Conservation (phyloP, 2,113 vertebrate genomes). For the Callaeas wilsoni region DNA sequence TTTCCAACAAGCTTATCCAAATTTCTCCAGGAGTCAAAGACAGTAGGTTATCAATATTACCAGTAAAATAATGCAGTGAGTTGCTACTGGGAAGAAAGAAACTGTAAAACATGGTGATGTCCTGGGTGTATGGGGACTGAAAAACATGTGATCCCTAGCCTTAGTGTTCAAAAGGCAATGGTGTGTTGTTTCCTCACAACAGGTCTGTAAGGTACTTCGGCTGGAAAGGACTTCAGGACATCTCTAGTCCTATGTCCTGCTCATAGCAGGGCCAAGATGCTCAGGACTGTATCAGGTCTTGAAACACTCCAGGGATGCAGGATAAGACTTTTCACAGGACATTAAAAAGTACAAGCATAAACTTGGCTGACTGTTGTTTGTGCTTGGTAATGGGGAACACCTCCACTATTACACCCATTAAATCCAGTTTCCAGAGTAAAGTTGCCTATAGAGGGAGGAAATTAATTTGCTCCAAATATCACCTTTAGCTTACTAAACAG, state of each 20-base stretch:
- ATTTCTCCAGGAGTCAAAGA: neutral
- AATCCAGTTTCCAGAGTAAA: neutral
- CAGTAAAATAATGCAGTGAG: neutral
- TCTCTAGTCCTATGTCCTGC: neutral
- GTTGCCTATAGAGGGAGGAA: neutral
- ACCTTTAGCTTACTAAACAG: neutral
- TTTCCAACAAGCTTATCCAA: neutral
- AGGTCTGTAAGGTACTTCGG: neutral
- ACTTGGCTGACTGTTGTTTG: neutral
- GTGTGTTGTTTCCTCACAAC: neutral
- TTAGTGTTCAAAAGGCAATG: neutral
- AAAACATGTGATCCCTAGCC: neutral
- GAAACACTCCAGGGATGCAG: neutral
- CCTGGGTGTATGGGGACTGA: neutral
- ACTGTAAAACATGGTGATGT: neutral
- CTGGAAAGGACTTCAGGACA: neutral
- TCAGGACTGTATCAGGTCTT: neutral
- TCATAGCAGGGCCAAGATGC: neutral
- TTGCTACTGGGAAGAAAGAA: neutral
- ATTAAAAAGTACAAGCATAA: neutral
- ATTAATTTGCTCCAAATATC: neutral
- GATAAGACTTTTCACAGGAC: neutral
- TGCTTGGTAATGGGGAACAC: neutral
- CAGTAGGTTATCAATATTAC: neutral
- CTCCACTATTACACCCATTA: neutral